Percentiles rank a stretch among this genome's conserved stretches.
These are phyloP conservation scores for Solenopsis fugax DNA, from an alignment of 1,140 invertebrate genomes.

Conservation along the genomic window DNA sequence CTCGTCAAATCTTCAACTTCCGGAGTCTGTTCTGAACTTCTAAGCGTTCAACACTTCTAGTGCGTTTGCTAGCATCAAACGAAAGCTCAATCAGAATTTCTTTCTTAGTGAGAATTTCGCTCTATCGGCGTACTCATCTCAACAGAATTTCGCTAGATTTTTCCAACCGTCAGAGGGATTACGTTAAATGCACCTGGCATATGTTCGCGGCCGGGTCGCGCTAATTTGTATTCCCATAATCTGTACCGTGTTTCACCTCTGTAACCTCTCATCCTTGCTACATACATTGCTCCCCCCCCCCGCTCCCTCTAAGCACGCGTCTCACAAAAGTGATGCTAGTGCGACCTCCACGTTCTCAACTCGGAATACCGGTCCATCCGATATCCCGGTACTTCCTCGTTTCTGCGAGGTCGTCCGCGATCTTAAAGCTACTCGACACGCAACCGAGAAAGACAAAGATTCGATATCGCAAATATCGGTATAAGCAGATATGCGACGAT, in stretches of 20 bases:
- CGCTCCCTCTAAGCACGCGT: conserved; percentile 5
- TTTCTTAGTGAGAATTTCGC: neutral
- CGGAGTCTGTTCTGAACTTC: neutral
- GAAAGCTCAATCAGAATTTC: conserved; percentile 16
- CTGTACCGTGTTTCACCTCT: conserved; percentile 53
- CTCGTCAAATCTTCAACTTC: conserved; percentile 5
- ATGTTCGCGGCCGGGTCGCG: conserved; percentile 23
- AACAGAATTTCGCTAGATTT: conserved; percentile 3
- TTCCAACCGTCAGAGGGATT: neutral
- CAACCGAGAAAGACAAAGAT: conserved; percentile 52
- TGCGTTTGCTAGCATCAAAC: neutral
- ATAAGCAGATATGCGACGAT: neutral
- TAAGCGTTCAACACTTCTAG: neutral
- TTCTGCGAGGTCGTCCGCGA: conserved; percentile 59
- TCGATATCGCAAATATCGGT: neutral
- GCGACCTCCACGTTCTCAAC: conserved; percentile 71
- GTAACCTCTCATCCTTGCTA: conserved; percentile 45
- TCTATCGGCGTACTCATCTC: neutral
- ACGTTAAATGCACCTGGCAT: neutral
- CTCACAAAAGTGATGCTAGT: conserved; percentile 60
- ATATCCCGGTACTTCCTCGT: conserved; percentile 71
- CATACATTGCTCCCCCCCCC: neutral
- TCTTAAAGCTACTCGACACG: conserved; percentile 62
- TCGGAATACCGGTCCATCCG: conserved; percentile 70
- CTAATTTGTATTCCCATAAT: conserved; percentile 68